phyloP scores from a whole-genome alignment of 2,888 invertebrate species.

The Microctonus aethiopoides region DNA sequence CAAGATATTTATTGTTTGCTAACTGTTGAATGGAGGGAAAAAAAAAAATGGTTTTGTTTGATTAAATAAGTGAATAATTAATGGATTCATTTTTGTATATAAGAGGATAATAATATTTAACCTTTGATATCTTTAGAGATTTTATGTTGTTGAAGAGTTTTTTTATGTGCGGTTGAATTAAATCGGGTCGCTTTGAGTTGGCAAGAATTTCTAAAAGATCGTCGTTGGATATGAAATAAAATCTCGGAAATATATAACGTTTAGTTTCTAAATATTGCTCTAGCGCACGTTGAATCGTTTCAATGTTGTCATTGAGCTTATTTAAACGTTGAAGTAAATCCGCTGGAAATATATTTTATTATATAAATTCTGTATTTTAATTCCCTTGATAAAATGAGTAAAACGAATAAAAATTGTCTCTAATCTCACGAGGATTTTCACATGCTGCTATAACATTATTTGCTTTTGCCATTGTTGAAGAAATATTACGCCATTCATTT shows the following conservation, averaged over 20 bases:
- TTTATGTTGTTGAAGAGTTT: slow-evolving; percentile 90
- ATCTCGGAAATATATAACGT: slow-evolving; percentile 86
- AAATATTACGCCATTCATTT: slow-evolving; percentile 56
- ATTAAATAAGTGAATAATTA: not conserved
- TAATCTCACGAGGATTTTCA: slow-evolving; percentile 62
- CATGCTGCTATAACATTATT: slow-evolving; percentile 52
- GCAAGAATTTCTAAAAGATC: slow-evolving; percentile 87
- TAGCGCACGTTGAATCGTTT: slow-evolving; percentile 83
- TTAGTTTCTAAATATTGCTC: slow-evolving; percentile 91
- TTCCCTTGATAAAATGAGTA: not conserved
- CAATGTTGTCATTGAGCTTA: slow-evolving; percentile 80
- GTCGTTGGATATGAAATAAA: slow-evolving; percentile 86
- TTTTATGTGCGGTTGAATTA: slow-evolving; percentile 86
- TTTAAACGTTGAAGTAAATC: slow-evolving; percentile 76
- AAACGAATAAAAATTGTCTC: slow-evolving; percentile 40
- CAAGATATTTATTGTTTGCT: slow-evolving; percentile 65
- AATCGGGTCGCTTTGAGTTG: slow-evolving; percentile 84
- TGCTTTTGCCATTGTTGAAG: slow-evolving; percentile 51
- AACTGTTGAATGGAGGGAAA: slow-evolving; percentile 45
- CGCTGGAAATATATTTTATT: slow-evolving; percentile 47
- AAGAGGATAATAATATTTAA: slow-evolving; percentile 55
- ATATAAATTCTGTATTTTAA: not conserved
- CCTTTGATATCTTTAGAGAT: slow-evolving; percentile 77
- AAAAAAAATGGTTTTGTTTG: not conserved
- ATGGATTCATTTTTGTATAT: not conserved